phyloP scores from a whole-genome alignment of 1,140 invertebrate genomes.

The Drosophila guanche region DNA sequence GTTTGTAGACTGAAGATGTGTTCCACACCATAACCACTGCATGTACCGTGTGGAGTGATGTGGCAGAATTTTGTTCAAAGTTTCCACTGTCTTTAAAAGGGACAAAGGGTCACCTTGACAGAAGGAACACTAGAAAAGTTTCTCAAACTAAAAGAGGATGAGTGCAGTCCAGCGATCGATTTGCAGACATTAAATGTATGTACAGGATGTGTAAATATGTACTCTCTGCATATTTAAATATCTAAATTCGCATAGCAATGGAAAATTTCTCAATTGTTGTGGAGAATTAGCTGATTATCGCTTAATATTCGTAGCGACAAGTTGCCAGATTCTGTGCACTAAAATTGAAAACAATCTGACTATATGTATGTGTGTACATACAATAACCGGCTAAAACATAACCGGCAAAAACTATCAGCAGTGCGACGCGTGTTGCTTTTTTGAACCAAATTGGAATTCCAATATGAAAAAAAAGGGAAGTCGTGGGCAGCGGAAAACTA shows the following conservation, averaged over 20 bases:
- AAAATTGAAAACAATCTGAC: not conserved
- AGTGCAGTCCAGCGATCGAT: no score
- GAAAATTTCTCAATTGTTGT: no score
- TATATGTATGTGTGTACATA: not conserved
- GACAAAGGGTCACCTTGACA: constrained; percentile 62
- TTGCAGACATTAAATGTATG: no score
- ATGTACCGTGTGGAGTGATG: not conserved
- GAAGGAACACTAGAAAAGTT: not conserved
- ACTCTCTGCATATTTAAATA: no score
- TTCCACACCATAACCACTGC: not conserved
- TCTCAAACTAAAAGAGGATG: not conserved
- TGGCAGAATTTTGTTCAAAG: constrained; percentile 32
- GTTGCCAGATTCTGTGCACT: constrained; percentile 5
- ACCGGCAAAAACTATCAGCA: constrained; percentile 45
- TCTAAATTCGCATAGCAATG: no score
- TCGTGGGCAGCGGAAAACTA: constrained; percentile 56
- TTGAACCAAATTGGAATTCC: constrained; percentile 11
- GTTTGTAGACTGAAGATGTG: constrained; percentile 1
- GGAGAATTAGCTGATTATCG: no score
- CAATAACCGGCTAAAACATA: constrained; percentile 20
- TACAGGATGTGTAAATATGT: no score
- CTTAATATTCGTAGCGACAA: no score
- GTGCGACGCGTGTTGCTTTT: constrained; percentile 23
- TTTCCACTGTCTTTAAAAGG: constrained; percentile 28
- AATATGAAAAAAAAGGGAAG: constrained; percentile 33